These are phyloP conservation scores for Pollimyrus isidori DNA, from an alignment of 2,113 vertebrate genomes.

Conservation along the genomic window DNA sequence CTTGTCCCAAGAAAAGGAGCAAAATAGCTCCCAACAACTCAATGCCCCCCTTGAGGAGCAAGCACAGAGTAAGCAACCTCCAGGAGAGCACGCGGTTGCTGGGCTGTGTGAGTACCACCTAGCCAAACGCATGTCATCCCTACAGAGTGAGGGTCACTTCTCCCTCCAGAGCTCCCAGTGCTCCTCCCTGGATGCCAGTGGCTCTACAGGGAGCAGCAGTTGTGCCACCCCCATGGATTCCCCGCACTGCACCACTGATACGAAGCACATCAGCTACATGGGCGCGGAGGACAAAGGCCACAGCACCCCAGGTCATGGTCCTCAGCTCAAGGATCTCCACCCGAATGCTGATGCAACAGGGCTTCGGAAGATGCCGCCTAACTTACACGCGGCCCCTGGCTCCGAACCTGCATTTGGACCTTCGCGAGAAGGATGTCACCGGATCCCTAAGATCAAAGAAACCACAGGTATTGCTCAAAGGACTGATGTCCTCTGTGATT, in stretches of 20 bases:
- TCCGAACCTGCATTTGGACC: constrained; percentile 75
- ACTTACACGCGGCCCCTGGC: constrained; percentile 71
- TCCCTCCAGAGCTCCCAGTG: constrained; percentile 91
- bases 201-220: constrained; percentile 83
- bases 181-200: constrained; percentile 90
- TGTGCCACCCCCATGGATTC: constrained; percentile 85
- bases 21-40: constrained; percentile 54
- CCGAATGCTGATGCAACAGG: constrained; percentile 71
- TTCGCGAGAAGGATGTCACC: constrained; percentile 78
- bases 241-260: constrained; percentile 76
- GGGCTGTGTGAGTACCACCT: constrained; percentile 82
- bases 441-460: constrained; percentile 95
- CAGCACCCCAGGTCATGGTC: constrained; percentile 62
- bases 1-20: constrained; percentile 71
- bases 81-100: constrained; percentile 67
- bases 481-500: constrained; percentile 16
- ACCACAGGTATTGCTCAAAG: constrained; percentile 92
- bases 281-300: constrained; percentile 72
- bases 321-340: constrained; percentile 68
- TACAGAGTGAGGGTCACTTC: constrained; percentile 85
- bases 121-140: constrained; percentile 86
- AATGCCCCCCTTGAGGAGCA: constrained; percentile 60
- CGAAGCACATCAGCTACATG: constrained; percentile 68
- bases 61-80: constrained; percentile 61
- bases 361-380: constrained; percentile 72